Conservation (phyloP, 2,113 vertebrate species). For the Stigmatopora argus region DNA sequence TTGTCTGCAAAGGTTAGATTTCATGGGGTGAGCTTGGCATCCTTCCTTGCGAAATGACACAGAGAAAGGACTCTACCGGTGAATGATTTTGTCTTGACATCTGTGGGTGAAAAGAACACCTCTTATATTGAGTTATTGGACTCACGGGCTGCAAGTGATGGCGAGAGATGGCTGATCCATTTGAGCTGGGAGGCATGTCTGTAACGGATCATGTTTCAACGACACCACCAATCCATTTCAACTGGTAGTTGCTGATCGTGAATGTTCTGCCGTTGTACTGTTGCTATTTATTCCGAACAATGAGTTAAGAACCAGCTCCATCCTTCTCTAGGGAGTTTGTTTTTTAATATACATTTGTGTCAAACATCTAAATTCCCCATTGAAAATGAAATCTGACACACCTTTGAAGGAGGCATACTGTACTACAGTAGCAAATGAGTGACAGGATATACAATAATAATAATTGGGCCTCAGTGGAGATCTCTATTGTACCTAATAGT, state of each 20-base stretch:
- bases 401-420: not conserved
- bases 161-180: too few relatives aligned
- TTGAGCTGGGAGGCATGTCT: too few relatives aligned
- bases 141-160: too few relatives aligned
- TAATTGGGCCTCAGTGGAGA: not conserved
- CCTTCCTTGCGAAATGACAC: conserved; percentile 9
- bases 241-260: too few relatives aligned
- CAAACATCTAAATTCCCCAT: too few relatives aligned
- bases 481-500: not conserved
- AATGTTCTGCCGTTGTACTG: too few relatives aligned
- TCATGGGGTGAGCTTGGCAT: conserved; percentile 26
- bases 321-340: too few relatives aligned
- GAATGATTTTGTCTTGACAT: not conserved
- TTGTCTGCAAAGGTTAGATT: conserved; percentile 44
- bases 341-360: too few relatives aligned
- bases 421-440: not conserved
- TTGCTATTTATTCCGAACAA: too few relatives aligned
- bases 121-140: not conserved
- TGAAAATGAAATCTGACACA: not conserved
- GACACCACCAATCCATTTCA: too few relatives aligned
- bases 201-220: too few relatives aligned
- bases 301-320: too few relatives aligned
- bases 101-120: not conserved
- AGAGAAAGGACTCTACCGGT: not conserved
- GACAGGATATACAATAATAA: not conserved